Conservation (phyloP, 2,888 invertebrate genomes). For the Cheilosia vulpina region DNA sequence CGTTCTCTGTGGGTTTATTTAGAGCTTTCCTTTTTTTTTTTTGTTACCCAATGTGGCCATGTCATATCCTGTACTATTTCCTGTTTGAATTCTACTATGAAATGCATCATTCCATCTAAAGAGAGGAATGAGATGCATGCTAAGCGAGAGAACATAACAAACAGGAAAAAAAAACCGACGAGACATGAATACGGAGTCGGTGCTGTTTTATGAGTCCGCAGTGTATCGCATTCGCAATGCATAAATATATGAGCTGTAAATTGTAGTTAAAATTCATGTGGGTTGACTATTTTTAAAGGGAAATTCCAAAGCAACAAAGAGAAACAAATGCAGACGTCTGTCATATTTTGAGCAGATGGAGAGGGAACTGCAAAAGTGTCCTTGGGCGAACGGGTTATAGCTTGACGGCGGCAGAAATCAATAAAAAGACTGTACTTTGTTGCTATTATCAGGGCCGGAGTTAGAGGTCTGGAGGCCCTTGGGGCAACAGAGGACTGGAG, state of each 20-base stretch:
- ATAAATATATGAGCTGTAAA: constrained; percentile 59
- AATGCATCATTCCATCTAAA: constrained; percentile 53
- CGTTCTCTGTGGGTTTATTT: constrained; percentile 34
- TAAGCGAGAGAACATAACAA: constrained; percentile 31
- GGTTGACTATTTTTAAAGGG: constrained; percentile 38
- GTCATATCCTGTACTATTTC: constrained; percentile 64
- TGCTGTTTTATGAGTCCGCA: constrained; percentile 39
- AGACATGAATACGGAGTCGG: constrained; percentile 42
- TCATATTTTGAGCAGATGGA: constrained; percentile 22
- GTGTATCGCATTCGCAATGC: constrained; percentile 60
- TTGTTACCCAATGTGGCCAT: constrained; percentile 48
- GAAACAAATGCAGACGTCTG: constrained; percentile 33
- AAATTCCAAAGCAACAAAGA: neutral
- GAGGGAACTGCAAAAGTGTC: neutral
- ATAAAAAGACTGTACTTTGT: neutral
- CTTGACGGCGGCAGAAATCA: constrained; percentile 1
- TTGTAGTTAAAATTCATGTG: constrained; percentile 65
- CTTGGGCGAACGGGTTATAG: neutral
- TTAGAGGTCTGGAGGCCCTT: too few relatives aligned
- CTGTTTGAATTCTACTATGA: constrained; percentile 55
- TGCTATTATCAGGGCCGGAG: too few relatives aligned
- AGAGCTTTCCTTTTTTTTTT: neutral
- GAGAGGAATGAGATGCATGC: constrained; percentile 46
- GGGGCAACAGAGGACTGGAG: too few relatives aligned
- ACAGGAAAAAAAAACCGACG: constrained; percentile 27